These are phyloP conservation scores for Colletes gigas DNA, from an alignment of 1,140 invertebrate genomes.

Conservation along the genomic window DNA sequence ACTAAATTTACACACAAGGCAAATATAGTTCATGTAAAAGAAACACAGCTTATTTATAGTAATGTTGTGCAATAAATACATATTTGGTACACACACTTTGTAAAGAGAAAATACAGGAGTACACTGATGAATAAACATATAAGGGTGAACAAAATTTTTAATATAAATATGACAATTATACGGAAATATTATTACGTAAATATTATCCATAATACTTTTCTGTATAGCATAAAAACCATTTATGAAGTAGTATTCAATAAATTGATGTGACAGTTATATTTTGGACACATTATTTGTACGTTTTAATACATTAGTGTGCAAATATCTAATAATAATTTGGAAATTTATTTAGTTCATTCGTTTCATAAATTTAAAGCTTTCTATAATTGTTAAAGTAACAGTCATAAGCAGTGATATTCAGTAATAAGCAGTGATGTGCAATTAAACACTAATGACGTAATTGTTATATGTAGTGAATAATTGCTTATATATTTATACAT, in stretches of 20 bases:
- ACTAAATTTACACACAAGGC: not conserved
- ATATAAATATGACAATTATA: conserved; percentile 1
- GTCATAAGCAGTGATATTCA: not conserved
- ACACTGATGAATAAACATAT: conserved; percentile 6
- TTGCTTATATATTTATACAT: not conserved
- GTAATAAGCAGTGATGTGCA: not conserved
- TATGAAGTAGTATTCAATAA: not conserved
- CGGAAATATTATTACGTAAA: not conserved
- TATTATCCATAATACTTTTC: not conserved
- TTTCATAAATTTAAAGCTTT: conserved; percentile 1
- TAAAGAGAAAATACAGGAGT: conserved; percentile 7
- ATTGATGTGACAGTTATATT: conserved; percentile 1
- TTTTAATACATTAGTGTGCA: not conserved
- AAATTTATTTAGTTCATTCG: not conserved
- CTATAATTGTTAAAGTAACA: not conserved
- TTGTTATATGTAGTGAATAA: not conserved
- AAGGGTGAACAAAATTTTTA: conserved; percentile 40
- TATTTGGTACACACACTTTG: conserved; percentile 5
- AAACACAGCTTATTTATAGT: conserved; percentile 11
- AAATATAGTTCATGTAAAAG: conserved; percentile 16
- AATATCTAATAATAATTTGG: conserved; percentile 3
- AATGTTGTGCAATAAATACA: conserved; percentile 13
- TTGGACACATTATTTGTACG: not conserved
- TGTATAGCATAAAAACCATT: conserved; percentile 13
- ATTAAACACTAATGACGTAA: not conserved